phyloP scores from a whole-genome alignment of 2,113 vertebrate species.

The Bagarius yarrelli region DNA sequence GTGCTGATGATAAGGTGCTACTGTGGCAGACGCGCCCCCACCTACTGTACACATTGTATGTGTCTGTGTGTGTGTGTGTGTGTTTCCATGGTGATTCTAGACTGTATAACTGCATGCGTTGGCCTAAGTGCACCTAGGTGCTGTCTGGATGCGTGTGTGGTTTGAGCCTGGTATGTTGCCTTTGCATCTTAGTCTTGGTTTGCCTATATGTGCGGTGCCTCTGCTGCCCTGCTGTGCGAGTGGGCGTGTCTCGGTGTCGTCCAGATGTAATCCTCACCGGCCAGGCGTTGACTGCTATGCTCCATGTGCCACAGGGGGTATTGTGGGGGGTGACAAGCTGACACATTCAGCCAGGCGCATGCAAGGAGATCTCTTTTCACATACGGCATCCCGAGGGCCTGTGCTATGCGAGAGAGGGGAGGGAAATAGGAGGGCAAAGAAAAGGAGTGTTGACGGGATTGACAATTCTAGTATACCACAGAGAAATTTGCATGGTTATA shows the following conservation, averaged over 20 bases:
- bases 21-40: constrained; percentile 17
- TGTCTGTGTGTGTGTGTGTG: constrained; percentile 20
- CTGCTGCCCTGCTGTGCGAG: constrained; percentile 8
- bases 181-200: constrained; percentile 7
- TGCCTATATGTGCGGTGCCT: neutral
- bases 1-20: constrained; percentile 42
- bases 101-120: constrained; percentile 26
- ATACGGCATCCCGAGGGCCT: constrained; percentile 44
- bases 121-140: constrained; percentile 13
- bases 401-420: constrained; percentile 24
- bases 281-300: constrained; percentile 50
- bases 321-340: constrained; percentile 57
- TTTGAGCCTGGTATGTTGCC: constrained; percentile 15
- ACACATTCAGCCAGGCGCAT: constrained; percentile 61
- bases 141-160: constrained; percentile 5
- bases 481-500: constrained; percentile 3
- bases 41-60: neutral
- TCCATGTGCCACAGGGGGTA: constrained; percentile 51
- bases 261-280: constrained; percentile 67
- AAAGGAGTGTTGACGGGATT: too few species aligned
- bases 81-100: constrained; percentile 40
- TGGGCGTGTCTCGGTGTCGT: constrained; percentile 27
- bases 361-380: constrained; percentile 65
- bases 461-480: neutral
- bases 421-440: neutral